Evolutionary conservation across 2,113 vertebrate genomes (phyloP), one percentile per base, ranked within the genome.

Genomic region (Otus sunia): DNA sequence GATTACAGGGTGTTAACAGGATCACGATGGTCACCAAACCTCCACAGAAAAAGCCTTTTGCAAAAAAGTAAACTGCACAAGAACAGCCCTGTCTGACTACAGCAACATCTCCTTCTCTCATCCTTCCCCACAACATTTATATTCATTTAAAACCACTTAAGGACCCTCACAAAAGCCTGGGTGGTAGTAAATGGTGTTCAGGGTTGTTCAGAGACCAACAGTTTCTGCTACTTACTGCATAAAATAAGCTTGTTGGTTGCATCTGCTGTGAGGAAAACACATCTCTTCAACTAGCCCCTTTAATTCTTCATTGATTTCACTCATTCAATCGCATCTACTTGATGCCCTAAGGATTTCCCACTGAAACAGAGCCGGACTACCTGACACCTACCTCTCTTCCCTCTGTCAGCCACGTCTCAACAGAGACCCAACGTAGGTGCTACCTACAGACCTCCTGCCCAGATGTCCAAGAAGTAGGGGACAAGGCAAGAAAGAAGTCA

Each of bases 11-110:
- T 76, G 32, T 85, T 49, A 73, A 36, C 30, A 13, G 49, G 19
- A 43, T 34, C 53, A 43, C 0, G 0, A 50, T 0, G 0, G 23
- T 6, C 53, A 69, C 29, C 25, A 60, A 34, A 58, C 21, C 27
- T 39, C 29, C 49, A n/a, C 0, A 1, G 39, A 1, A 1, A 80
- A 81, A 53, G 36, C 25, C 29, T 60, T 67, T 9, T 50, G 47
- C 29, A 83, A 66, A 76, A 71, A 82, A 39, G 15, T 9, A 19
- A 60, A 88, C 34, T 22, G 30, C 20, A 18, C 22, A 37, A 52
- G 10, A 93, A 20, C 27, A 78, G 32, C 41, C 49, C 30, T 72
- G 14, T n/a, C 41, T 5, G 10, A 32, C 59, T 45, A 53, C 55
- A 92, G 39, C 1, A 2, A 76, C 10, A 16, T 9, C 37, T 75